These are phyloP conservation scores for Sarcophilus harrisii DNA, from an alignment of 2,797 vertebrate species.

Conservation along the genomic window DNA sequence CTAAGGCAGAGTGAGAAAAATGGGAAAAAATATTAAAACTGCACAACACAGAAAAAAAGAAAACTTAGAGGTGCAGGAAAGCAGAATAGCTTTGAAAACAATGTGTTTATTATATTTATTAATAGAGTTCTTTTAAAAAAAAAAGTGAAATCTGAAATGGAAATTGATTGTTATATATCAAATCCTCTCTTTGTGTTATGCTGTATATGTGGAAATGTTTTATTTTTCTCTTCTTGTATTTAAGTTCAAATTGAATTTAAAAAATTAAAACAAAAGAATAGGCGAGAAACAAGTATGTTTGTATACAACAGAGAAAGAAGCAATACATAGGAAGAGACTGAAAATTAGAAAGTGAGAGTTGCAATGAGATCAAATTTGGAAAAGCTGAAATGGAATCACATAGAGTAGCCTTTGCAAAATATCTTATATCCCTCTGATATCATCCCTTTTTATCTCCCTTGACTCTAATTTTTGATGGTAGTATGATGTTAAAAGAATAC, in stretches of 20 bases:
- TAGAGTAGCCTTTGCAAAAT: not conserved
- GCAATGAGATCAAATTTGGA: not conserved
- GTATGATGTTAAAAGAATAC: not conserved
- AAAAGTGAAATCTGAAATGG: not conserved
- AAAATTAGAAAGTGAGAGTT: not conserved
- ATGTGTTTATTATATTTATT: not conserved
- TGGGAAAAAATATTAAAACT: not conserved
- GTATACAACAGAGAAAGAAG: not conserved
- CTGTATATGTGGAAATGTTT: not conserved
- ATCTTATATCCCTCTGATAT: not conserved
- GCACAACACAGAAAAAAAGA: not conserved
- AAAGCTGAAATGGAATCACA: not conserved
- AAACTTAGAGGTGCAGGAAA: not conserved
- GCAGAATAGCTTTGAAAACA: not conserved
- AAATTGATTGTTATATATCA: not conserved
- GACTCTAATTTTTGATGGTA: not conserved
- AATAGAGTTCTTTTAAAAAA: not conserved
- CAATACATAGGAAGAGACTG: not conserved
- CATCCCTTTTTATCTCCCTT: not conserved
- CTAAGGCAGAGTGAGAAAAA: not conserved
- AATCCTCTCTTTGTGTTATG: not conserved
- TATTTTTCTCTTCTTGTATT: not conserved
- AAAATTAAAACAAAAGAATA: not conserved
- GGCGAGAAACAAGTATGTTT: not conserved
- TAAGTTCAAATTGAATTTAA: not conserved